phyloP scores from a whole-genome alignment of 1,140 invertebrate genomes.

The Cotesia typhae region DNA sequence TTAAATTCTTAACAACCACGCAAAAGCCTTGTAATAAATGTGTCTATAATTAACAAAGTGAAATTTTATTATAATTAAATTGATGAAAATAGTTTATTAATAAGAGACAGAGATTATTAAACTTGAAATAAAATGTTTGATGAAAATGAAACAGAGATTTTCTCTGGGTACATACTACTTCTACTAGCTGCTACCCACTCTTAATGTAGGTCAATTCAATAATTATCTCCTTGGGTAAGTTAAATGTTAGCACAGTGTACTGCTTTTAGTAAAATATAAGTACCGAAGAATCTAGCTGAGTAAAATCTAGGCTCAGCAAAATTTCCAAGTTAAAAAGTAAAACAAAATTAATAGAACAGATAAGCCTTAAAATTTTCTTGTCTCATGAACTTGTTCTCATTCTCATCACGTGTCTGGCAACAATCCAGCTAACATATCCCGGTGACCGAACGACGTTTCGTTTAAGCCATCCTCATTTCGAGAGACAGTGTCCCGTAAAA shows the following conservation, averaged over 20 bases:
- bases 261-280: no score
- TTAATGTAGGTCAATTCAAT: constrained; percentile 17
- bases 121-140: no score
- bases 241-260: neutral
- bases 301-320: constrained; percentile 4
- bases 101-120: no score
- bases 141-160: no score
- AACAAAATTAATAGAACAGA: constrained; percentile 6
- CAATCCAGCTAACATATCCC: constrained; percentile 21
- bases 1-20: no score
- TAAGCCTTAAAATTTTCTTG: neutral
- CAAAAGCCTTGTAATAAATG: no score
- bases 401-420: constrained; percentile 32
- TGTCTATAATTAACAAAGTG: no score
- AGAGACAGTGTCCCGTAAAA: constrained; percentile 17
- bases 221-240: constrained; percentile 14
- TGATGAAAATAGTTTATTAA: no score
- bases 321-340: neutral
- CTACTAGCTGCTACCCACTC: no score
- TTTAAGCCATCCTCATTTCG: constrained; percentile 8
- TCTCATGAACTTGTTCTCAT: constrained; percentile 8
- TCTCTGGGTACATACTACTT: neutral
- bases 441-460: constrained; percentile 19
- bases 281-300: neutral
- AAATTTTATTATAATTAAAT: no score